Evolutionary conservation across 2,797 vertebrate genomes (phyloP), one percentile per base, ranked within the genome.

Genomic region (Glyptemys insculpta): DNA sequence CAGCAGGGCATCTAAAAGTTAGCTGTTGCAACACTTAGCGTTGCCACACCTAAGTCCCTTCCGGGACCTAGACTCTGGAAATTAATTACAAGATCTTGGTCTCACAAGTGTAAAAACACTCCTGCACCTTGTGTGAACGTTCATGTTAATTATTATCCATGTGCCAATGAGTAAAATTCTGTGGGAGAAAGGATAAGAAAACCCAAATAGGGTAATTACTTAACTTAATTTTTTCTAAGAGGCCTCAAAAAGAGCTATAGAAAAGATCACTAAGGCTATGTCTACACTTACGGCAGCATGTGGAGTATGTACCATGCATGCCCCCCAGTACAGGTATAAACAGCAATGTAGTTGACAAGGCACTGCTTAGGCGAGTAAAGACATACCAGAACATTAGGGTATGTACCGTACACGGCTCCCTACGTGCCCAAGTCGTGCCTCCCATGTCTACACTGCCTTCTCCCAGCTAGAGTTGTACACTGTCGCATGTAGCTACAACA

Each of bases 161-260:
- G 87, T 89, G 89, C 83, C 18, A 65, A 54, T 16, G 25, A 54
- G 49, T 92, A 93, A 83, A 37, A 41, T 1, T 0, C 56, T 74
- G 86, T 5, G 9, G 47, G 82, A 92, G 81, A 86, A 0, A 0
- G 94, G 31, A 81, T 25, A 87, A 95, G 95, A 94, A 97, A 96
- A 95, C 92, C 95, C 90, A 96, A 97, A 95, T 96, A 59, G 96
- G 91, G 92, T 94, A 95, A 94, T 89, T 91, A 94, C 3, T 29
- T 76, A 29, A 78, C 54, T 78, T 72, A 62, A 16, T 62, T 62
- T 62, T 62, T 62, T 31, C 59, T 90, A 97, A 94, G 95, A 96
- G 41, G 41, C 41, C 41, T 16, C 25, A 29, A 47, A 27, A 76
- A 47, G 44, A 76, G 74, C 74, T 47, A 29, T 16, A 2, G 23